Percentiles rank a stretch among this genome's conserved stretches.
phyloP scores from a whole-genome alignment of 2,888 invertebrate species.

The Drosophila prolongata region DNA sequence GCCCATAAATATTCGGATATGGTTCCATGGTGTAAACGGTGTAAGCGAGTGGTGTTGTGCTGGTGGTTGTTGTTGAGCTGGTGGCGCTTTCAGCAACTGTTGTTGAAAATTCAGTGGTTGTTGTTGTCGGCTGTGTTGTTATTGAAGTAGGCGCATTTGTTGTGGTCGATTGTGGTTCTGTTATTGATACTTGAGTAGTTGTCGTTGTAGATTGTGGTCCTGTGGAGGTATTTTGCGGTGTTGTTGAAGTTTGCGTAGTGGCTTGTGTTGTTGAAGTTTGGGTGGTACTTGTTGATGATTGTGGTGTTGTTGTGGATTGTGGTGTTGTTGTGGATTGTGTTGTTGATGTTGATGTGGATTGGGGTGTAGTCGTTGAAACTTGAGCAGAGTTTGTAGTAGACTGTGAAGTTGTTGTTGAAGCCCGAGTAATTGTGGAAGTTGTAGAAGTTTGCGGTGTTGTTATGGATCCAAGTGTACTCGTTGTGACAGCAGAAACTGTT shows the following conservation, averaged over 20 bases:
- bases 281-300: not conserved
- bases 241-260: not conserved
- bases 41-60: conserved; percentile 34
- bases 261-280: not conserved
- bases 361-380: conserved; percentile 1
- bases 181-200: not conserved
- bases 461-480: not conserved
- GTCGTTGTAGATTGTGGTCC: not conserved
- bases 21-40: conserved; percentile 52
- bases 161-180: not conserved
- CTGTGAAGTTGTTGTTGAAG: conserved; percentile 4
- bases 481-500: not conserved
- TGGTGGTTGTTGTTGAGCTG: conserved; percentile 16
- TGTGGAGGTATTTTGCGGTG: conserved; percentile 2
- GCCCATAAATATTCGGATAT: conserved; percentile 46
- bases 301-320: conserved; percentile 19
- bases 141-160: conserved; percentile 6
- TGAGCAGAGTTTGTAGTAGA: conserved; percentile 5
- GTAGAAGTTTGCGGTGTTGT: conserved; percentile 21
- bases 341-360: conserved; percentile 2
- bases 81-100: conserved; percentile 8
- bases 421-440: not conserved
- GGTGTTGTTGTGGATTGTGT: conserved; percentile 12
- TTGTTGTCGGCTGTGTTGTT: conserved; percentile 4
- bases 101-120: conserved; percentile 9